phyloP scores from a whole-genome alignment of 2,888 invertebrate genomes.

The Pyrgus malvae region DNA sequence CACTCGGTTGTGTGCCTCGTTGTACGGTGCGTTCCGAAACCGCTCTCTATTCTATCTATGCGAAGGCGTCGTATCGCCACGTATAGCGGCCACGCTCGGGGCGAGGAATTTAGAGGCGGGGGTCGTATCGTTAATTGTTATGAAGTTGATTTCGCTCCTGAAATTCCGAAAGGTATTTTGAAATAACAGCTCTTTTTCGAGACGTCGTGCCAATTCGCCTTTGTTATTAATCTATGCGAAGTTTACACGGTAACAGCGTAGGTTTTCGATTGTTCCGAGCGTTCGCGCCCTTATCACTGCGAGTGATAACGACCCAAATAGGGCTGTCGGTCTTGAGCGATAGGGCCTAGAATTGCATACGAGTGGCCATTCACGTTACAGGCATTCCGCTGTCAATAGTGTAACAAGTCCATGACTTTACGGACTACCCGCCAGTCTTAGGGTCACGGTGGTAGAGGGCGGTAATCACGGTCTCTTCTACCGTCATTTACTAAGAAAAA shows the following conservation, averaged over 20 bases:
- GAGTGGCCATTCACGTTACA: conserved; percentile 24
- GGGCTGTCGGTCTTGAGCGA: conserved; percentile 40
- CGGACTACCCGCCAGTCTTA: conserved; percentile 49
- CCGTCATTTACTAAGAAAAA: not conserved
- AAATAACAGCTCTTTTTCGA: conserved; percentile 76
- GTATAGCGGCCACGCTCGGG: conserved; percentile 81
- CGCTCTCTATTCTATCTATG: conserved; percentile 83
- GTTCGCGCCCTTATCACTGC: conserved; percentile 59
- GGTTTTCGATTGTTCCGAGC: conserved; percentile 51
- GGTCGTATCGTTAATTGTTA: conserved; percentile 83
- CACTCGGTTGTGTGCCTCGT: conserved; percentile 47
- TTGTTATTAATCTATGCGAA: conserved; percentile 38
- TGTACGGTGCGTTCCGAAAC: conserved; percentile 76
- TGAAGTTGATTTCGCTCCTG: conserved; percentile 82
- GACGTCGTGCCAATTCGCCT: conserved; percentile 36
- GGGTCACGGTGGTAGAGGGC: conserved; percentile 55
- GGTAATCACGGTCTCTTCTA: not conserved
- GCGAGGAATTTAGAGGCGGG: conserved; percentile 82
- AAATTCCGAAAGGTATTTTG: conserved; percentile 81
- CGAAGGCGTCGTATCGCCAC: conserved; percentile 81
- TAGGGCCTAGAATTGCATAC: conserved; percentile 51
- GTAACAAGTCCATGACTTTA: conserved; percentile 70
- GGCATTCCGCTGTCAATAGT: conserved; percentile 44
- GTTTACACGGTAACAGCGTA: too few relatives aligned
- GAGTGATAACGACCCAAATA: conserved; percentile 67